Base-by-base conservation (phyloP, 2,797 vertebrate species). In the Periophthalmus magnuspinnatus region DNA sequence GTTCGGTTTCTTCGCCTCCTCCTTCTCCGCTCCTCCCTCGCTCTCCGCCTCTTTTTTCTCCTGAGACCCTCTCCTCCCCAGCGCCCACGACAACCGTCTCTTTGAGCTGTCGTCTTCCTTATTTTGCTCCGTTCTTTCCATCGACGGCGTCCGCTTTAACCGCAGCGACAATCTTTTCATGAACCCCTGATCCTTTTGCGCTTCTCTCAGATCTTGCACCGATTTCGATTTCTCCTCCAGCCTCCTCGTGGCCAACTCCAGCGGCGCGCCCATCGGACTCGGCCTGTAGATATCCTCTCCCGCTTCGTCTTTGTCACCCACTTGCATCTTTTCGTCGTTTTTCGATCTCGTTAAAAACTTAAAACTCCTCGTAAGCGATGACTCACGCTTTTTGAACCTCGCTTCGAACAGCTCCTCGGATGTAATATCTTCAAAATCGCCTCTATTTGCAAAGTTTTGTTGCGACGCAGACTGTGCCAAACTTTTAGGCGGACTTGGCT, bases 381-480 rank as follows among this genome's bases (percentile, higher is more conserved):
- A 98, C 74, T 98, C 95, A 0, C 95, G 94, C 70, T 95, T 95
- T 87, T 98, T 99, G 85, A 99, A 99, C 71, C 96, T 95, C 11
- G 97, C 93, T 76, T 99, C 95, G 7, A 99, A 99, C 58, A 99
- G 90, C 36, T 98, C 96, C 82, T 99, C 96, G 0, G 97, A 99
- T 61, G 94, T 93, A 0, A 99, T 93, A 86, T 99, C 95, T 65
- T 95, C 90, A 7, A 99, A 94, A 47, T 91, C 82, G 28, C 14
- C 66, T 76, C 84, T 86, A 22, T 69, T 68, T 57, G 82, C 69
- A 9, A 74, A 67, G 24, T 90, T 88, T 63, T 71, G 85, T 16
- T 90, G 88, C 24, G 86, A 81, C 45, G 86, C 83, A 22, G 83
- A 69, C 52, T 76, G 81, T 64, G 74, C 8, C 45, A 73, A 67